Evolutionary conservation across 2,888 invertebrate species (phyloP), one percentile per base, ranked within the genome.

Genomic region (Brenthis daphne): DNA sequence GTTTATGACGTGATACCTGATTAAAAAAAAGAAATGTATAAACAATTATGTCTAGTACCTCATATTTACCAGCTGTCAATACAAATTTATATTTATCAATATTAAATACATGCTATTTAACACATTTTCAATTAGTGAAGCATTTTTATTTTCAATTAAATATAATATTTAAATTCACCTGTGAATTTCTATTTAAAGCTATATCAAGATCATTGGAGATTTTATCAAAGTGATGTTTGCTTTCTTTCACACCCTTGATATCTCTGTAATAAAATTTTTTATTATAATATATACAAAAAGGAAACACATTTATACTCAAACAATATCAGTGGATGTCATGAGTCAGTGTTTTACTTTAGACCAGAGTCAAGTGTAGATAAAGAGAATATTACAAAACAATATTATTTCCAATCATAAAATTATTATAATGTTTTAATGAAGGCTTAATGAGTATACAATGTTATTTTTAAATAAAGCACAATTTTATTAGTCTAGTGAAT

Each of bases 141-240:
- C 3, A 11, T 43, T 11, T 37, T 37, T 11, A 43, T 43, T 43
- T 43, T 11, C 8, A 43, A 43, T 14, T 53, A 8, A 20, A 29
- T 6, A 24, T 14, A 53, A 20, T 29, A 24, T n/a, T 55, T 53
- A 8, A 13, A 65, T 68, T 80, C 82, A 94, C 94, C 93, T 98
- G 97, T 13, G 98, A 97, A 92, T 98, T 98, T 79, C 97, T 94
- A 76, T 96, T 94, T 77, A 98, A 90, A 65, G 97, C 97, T 81
- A 95, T 95, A 84, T 99, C 99, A 83, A 98, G 95, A 82, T 98
- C 98, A 77, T 96, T 95, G 70, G 98, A 98, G 78, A 98, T 97
- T 94, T 98, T 98, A 79, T 98, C 97, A 90, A 99, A 98, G 85
- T 97, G 96, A 79, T 96, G 96, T 81, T 97, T 96, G 76, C 96